Percentiles rank a stretch among this genome's conserved stretches.
Evolutionary conservation across 2,888 invertebrate genomes (phyloP).

Genomic region (Lycaena phlaeas): DNA sequence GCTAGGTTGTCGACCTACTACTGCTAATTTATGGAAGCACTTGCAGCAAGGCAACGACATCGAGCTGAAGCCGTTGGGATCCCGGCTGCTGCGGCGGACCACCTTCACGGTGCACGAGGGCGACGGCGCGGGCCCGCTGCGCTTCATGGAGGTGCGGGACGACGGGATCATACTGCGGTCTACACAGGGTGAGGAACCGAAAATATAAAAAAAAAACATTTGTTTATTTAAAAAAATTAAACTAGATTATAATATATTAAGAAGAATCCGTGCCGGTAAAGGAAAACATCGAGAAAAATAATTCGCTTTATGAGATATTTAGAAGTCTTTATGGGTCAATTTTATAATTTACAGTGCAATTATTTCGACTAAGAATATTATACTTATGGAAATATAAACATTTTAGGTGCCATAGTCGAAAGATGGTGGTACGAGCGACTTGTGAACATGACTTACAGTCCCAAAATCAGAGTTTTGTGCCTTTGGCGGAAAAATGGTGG

Average conservation of each 20-base stretch:
- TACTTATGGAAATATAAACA: background rate
- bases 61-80: conserved; percentile 95
- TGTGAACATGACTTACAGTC: conserved; percentile 99
- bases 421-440: conserved; percentile 99
- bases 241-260: no score
- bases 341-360: no score
- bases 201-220: no score
- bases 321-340: no score
- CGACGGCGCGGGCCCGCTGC: conserved; percentile 89
- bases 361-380: no score
- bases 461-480: conserved; percentile 97
- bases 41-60: conserved; percentile 96
- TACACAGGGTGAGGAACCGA: conserved; percentile 58
- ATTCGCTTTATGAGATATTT: no score
- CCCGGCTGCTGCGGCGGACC: conserved; percentile 94
- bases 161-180: conserved; percentile 92
- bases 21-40: no score
- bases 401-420: conserved; percentile 87
- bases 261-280: no score
- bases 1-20: no score
- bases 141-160: conserved; percentile 96
- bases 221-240: no score
- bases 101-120: conserved; percentile 98
- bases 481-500: conserved; percentile 97
- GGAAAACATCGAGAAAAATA: no score